Base-by-base conservation (phyloP, 1,140 invertebrate species). In the Popillia japonica region DNA sequence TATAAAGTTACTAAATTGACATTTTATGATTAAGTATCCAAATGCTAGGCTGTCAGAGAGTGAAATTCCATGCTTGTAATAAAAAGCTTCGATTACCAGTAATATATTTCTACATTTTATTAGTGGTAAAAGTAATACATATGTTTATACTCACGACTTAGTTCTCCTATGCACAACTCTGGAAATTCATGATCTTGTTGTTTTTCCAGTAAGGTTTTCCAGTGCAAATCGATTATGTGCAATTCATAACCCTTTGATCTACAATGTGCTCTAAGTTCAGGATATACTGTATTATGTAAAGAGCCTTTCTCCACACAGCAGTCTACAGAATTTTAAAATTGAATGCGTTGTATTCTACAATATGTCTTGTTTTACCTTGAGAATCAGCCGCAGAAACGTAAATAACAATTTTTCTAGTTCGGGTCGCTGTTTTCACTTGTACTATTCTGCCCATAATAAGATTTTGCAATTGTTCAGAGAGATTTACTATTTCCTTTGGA, bases 111-210 rank as follows among this genome's bases (percentile, higher is more conserved):
- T n/a, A n/a, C n/a, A n/a, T n/a, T n/a, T n/a, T n/a, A n/a, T n/a
- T n/a, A n/a, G n/a, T n/a, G n/a, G n/a, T n/a, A n/a, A n/a, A n/a
- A n/a, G n/a, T n/a, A n/a, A 48, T 48, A 48, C 10, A 17, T 48
- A 14, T 10, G 8, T 34, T 34, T 27, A 23, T 68, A 86, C 89
- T 88, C 86, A 92, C 92, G 90, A 44, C 91, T 90, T 6, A 95
- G 88, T 86, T 95, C 93, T 78, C 91, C 90, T 61, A 94, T 89
- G 81, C 93, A 94, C 59, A 94, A 89, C 82, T 93, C 92, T 0
- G 92, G 93, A 86, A 94, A 93, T 80, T 92, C 89, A 83, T 93
- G 92, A 85, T 92, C 91, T 44, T 91, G 87, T 80, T 92, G 90
- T 79, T 91, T 91, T 80, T 92, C 92, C 8, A 92, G 86, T 6